Percentiles rank a stretch among this genome's conserved stretches.
These are phyloP conservation scores for Acanthacorydalis orientalis DNA, from an alignment of 2,888 invertebrate species.

Conservation along the genomic window DNA sequence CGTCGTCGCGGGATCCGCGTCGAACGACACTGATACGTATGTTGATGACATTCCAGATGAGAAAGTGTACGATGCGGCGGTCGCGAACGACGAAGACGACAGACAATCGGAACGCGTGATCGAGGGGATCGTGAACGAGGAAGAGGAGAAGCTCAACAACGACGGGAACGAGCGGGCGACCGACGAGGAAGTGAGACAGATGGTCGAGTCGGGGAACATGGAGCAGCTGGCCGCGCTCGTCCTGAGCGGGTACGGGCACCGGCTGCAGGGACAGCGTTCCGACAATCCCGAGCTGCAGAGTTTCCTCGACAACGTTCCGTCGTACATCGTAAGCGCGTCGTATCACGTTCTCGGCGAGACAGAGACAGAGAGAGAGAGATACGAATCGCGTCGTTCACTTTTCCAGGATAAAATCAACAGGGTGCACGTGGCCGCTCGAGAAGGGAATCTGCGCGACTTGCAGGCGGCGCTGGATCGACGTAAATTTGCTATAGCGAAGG, in stretches of 20 bases:
- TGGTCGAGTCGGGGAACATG: slow-evolving; percentile 64
- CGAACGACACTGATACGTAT: not conserved
- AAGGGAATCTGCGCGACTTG: slow-evolving; percentile 68
- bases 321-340: slow-evolving; percentile 54
- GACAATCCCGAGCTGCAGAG: slow-evolving; percentile 65
- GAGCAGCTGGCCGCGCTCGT: slow-evolving; percentile 80
- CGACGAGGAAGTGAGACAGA: slow-evolving; percentile 41
- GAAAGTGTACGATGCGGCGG: slow-evolving; percentile 10
- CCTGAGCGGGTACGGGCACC: slow-evolving; percentile 71
- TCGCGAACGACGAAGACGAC: slow-evolving; percentile 11
- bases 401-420: slow-evolving; percentile 72
- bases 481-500: slow-evolving; percentile 79
- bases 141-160: slow-evolving; percentile 28
- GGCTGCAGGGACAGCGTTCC: slow-evolving; percentile 51
- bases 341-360: not conserved
- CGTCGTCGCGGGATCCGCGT: slow-evolving; percentile 8
- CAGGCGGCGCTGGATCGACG: slow-evolving; percentile 75
- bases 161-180: slow-evolving; percentile 24
- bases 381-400: not conserved
- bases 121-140: slow-evolving; percentile 26
- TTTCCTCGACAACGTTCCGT: slow-evolving; percentile 73
- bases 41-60: slow-evolving; percentile 13
- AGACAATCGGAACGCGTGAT: slow-evolving; percentile 21
- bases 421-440: slow-evolving; percentile 71
- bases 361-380: too few species aligned